Evolutionary conservation across 2,113 vertebrate species (phyloP).

Genomic region (Prochilodus magdalenae): DNA sequence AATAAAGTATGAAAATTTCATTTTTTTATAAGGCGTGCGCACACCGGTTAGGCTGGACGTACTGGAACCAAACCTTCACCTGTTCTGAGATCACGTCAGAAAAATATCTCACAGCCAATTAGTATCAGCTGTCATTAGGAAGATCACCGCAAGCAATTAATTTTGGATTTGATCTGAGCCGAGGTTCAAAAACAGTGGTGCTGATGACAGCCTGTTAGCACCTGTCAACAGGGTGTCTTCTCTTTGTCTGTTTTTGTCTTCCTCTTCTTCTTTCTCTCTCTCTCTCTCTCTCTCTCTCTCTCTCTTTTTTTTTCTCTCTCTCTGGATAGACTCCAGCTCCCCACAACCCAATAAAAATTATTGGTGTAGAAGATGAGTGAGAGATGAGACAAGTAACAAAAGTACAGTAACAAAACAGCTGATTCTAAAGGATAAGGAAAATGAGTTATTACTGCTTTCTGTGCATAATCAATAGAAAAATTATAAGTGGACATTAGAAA

Average conservation of each 20-base stretch:
- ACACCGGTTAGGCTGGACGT: neutral
- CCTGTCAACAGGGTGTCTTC: slow-evolving; percentile 7
- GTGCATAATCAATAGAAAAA: no score
- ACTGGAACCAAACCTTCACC: slow-evolving; percentile 10
- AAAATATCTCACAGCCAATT: slow-evolving; percentile 33
- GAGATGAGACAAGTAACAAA: no score
- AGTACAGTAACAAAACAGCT: no score
- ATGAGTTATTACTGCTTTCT: no score
- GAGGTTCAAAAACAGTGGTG: neutral
- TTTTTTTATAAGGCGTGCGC: neutral
- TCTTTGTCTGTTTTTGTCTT: neutral
- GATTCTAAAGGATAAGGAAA: no score
- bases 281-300: no score
- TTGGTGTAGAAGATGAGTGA: no score
- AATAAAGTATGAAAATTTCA: slow-evolving; percentile 31
- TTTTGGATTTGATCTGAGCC: slow-evolving; percentile 4
- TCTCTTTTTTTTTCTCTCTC: no score
- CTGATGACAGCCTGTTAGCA: slow-evolving; percentile 34
- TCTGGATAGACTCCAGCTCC: no score
- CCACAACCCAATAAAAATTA: no score
- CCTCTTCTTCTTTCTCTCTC: neutral
- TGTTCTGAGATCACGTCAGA: neutral
- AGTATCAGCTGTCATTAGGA: neutral
- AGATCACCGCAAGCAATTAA: neutral
- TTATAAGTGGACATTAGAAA: no score